phyloP scores from a whole-genome alignment of 37 sponge, comb jelly and placozoan genomes.

The Hexactinellida sp. region DNA sequence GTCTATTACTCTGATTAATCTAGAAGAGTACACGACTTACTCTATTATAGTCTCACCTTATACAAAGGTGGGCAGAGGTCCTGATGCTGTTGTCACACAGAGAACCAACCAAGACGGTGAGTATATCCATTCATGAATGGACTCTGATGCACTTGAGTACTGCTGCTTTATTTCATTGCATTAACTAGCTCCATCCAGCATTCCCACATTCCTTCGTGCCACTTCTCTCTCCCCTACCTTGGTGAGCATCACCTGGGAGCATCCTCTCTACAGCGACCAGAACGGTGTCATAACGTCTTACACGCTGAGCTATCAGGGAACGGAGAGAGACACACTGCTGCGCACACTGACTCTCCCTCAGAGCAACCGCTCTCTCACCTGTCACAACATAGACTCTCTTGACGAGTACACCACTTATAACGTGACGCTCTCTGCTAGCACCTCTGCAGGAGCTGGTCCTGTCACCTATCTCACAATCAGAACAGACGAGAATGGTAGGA shows the following conservation, averaged over 20 bases:
- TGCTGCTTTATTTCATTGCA: too few relatives aligned
- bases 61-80: too few relatives aligned
- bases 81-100: too few relatives aligned
- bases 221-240: slow-evolving; percentile 2
- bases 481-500: neutral
- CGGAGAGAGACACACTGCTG: neutral
- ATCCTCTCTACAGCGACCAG: neutral
- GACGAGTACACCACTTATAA: neutral
- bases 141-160: too few relatives aligned
- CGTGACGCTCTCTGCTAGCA: neutral
- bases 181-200: neutral
- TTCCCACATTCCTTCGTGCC: neutral
- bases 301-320: neutral
- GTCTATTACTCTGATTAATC: too few relatives aligned
- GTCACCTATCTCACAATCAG: neutral
- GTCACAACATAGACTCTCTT: slow-evolving; percentile 9
- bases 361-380: neutral
- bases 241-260: neutral
- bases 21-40: too few relatives aligned
- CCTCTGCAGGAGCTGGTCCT: slow-evolving; percentile 11
- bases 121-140: too few relatives aligned
- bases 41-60: too few relatives aligned
- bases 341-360: slow-evolving; percentile 6
- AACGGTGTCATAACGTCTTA: neutral
- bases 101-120: too few relatives aligned